Percentiles rank a stretch among this genome's conserved stretches.
Evolutionary conservation across 2,113 vertebrate species (phyloP).

Genomic region (Myrmecophaga tridactyla): DNA sequence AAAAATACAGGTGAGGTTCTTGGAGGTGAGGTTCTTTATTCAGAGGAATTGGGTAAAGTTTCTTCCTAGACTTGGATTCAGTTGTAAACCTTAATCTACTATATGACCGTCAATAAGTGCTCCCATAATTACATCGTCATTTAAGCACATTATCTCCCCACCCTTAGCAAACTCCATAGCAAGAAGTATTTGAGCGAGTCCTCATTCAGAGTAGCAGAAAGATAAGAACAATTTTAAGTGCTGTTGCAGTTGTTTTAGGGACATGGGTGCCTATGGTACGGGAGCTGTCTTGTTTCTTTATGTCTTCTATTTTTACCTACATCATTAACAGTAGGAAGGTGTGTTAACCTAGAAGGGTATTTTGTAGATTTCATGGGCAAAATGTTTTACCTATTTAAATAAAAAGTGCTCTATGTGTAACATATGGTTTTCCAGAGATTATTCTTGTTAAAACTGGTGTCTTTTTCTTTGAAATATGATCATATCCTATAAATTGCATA

Average conservation of each 20-base stretch:
- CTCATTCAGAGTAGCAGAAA: background rate
- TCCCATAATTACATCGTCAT: background rate
- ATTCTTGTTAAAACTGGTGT: background rate
- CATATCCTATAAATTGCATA: fast-evolving
- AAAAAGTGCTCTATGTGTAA: background rate
- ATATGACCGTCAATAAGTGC: background rate
- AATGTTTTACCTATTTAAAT: background rate
- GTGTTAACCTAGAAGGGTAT: fast-evolving
- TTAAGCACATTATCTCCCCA: background rate
- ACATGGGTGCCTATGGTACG: fast-evolving
- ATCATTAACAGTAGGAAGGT: fast-evolving
- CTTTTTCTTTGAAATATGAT: background rate
- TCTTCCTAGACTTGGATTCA: background rate
- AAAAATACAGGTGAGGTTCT: background rate
- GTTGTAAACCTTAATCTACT: background rate
- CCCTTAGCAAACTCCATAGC: background rate
- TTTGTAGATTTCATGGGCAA: fast-evolving
- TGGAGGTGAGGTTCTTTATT: background rate
- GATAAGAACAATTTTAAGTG: background rate
- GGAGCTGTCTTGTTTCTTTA: fast-evolving
- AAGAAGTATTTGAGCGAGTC: background rate
- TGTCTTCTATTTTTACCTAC: background rate
- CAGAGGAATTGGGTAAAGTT: background rate
- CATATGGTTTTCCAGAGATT: background rate
- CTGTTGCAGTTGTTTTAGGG: background rate